These are phyloP conservation scores for Alethe diademata DNA, from an alignment of 2,113 vertebrate genomes.

Conservation along the genomic window DNA sequence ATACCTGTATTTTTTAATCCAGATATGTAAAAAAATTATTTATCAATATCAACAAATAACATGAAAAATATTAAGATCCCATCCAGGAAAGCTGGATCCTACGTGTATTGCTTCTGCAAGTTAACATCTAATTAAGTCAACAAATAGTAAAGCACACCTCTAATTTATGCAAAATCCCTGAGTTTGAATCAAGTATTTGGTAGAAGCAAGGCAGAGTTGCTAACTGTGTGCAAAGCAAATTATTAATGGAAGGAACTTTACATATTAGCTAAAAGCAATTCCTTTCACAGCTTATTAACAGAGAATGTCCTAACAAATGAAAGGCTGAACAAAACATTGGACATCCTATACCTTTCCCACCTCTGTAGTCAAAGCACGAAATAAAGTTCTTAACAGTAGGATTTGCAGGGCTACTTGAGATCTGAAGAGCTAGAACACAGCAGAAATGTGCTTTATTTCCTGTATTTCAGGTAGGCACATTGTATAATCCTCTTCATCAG, in stretches of 20 bases:
- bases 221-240: neutral
- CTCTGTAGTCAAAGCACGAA: neutral
- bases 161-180: neutral
- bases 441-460: neutral
- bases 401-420: neutral
- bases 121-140: neutral
- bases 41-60: neutral
- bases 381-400: neutral
- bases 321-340: neutral
- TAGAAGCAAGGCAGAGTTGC: neutral
- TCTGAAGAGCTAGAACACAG: neutral
- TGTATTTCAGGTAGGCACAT: neutral
- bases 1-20: conserved; percentile 5
- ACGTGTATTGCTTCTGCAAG: neutral
- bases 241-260: neutral
- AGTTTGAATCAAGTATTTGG: neutral
- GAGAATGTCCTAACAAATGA: neutral
- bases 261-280: neutral
- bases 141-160: neutral
- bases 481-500: neutral
- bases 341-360: neutral
- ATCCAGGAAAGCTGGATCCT: neutral
- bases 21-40: neutral
- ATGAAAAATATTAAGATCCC: neutral
- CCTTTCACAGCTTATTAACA: neutral